These are phyloP conservation scores for Aleiodes leptofemur DNA, from an alignment of 2,888 invertebrate genomes.

Conservation along the genomic window DNA sequence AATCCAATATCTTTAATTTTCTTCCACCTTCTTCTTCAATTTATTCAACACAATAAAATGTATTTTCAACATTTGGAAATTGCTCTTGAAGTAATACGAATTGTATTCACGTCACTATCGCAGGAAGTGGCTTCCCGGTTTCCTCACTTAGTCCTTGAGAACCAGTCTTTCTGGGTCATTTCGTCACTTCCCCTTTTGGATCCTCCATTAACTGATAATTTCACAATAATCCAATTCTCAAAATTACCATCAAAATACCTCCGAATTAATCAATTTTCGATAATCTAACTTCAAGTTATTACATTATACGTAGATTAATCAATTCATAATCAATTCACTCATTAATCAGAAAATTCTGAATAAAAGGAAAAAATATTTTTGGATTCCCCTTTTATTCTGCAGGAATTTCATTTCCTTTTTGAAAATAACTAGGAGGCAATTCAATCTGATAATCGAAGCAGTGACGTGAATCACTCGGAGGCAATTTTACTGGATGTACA, in stretches of 20 bases:
- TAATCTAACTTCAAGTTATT: too few relatives aligned
- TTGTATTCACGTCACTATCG: constrained; percentile 35
- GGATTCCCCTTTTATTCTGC: neutral
- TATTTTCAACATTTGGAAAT: constrained; percentile 14
- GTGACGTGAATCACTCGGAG: constrained; percentile 45
- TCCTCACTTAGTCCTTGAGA: constrained; percentile 40
- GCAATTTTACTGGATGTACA: neutral
- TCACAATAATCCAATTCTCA: constrained; percentile 17
- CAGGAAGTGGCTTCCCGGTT: constrained; percentile 42
- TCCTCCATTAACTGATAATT: constrained; percentile 9
- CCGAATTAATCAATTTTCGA: too few relatives aligned
- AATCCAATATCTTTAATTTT: neutral
- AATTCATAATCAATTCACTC: neutral
- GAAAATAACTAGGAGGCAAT: constrained; percentile 8
- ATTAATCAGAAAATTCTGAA: neutral
- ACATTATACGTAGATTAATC: too few relatives aligned
- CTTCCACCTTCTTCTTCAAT: neutral
- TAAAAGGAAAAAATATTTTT: too few relatives aligned
- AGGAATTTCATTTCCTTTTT: neutral
- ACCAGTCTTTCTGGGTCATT: constrained; percentile 29
- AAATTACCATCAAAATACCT: neutral
- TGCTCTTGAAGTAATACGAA: neutral
- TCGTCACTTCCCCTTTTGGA: neutral
- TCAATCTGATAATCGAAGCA: constrained; percentile 43
- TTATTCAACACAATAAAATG: neutral